Conservation (phyloP, 2,888 invertebrate species). For the Synergus gifuensis region DNA sequence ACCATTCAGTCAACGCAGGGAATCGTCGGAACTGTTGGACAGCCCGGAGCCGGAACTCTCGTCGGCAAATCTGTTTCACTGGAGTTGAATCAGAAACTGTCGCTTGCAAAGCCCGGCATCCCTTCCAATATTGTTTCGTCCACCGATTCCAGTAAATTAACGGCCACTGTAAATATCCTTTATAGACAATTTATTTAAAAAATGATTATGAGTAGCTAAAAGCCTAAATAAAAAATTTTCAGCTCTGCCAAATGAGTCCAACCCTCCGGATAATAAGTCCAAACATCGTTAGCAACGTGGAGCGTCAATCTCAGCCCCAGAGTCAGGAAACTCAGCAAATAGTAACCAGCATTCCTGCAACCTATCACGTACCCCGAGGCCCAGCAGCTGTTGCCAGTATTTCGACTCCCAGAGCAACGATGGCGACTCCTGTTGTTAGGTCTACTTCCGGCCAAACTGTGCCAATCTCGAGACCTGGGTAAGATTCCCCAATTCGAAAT, state of each 20-base stretch:
- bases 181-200: background rate
- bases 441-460: conserved; percentile 71
- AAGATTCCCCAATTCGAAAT: conserved; percentile 38
- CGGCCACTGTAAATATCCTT: conserved; percentile 62
- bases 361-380: conserved; percentile 80
- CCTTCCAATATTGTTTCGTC: conserved; percentile 68
- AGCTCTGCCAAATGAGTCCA: conserved; percentile 74
- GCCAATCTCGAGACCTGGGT: conserved; percentile 71
- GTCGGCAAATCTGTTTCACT: conserved; percentile 74
- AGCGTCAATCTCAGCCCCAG: conserved; percentile 68
- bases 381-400: conserved; percentile 88
- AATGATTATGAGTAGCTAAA: background rate
- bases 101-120: conserved; percentile 71
- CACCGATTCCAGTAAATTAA: conserved; percentile 71
- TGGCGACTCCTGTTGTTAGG: conserved; percentile 79
- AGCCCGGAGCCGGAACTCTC: conserved; percentile 64
- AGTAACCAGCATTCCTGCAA: conserved; percentile 74
- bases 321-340: conserved; percentile 71
- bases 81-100: conserved; percentile 72
- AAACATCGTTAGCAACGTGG: conserved; percentile 71
- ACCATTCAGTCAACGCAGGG: conserved; percentile 70
- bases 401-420: conserved; percentile 84
- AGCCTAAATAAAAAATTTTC: conserved; percentile 48
- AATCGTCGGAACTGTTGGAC: conserved; percentile 65
- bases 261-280: conserved; percentile 75